Evolutionary conservation across 1,140 invertebrate species (phyloP).

Genomic region (Bursaphelenchus mucronatus): DNA sequence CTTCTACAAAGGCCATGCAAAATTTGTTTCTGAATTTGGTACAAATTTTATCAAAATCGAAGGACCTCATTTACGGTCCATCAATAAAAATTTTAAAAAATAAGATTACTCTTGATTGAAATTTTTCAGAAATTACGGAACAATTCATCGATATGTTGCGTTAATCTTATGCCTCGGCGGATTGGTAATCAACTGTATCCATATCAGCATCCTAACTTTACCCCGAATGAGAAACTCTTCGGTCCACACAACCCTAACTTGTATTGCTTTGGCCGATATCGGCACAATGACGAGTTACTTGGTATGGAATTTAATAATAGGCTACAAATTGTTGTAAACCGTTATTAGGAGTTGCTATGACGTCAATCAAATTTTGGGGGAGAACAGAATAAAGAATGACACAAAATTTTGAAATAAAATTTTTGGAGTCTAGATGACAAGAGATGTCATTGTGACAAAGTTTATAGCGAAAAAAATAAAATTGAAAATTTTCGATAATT

Average conservation of each 20-base stretch:
- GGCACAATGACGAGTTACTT: constrained; percentile 49
- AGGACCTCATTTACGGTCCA: no score
- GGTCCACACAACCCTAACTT: constrained; percentile 42
- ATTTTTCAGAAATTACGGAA: constrained; percentile 42
- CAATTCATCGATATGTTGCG: constrained; percentile 42
- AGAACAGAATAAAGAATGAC: not conserved
- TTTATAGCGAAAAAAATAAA: not conserved
- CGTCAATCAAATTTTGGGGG: no score
- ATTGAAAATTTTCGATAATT: not conserved
- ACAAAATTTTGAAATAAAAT: not conserved
- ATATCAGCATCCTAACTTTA: constrained; percentile 44
- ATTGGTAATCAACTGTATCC: constrained; percentile 35
- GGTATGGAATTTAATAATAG: constrained; percentile 17
- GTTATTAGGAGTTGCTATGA: no score
- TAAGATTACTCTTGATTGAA: no score
- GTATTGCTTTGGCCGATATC: constrained; percentile 48
- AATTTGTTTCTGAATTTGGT: no score
- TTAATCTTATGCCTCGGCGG: constrained; percentile 43
- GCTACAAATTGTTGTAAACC: not conserved
- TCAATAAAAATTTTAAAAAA: no score
- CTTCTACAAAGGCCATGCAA: no score
- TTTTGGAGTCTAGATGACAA: not conserved
- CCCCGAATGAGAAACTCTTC: constrained; percentile 38
- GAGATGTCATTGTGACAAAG: no score
- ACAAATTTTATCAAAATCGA: no score